phyloP scores from a whole-genome alignment of 2,797 vertebrate genomes.

The Sebastes vulpes region DNA sequence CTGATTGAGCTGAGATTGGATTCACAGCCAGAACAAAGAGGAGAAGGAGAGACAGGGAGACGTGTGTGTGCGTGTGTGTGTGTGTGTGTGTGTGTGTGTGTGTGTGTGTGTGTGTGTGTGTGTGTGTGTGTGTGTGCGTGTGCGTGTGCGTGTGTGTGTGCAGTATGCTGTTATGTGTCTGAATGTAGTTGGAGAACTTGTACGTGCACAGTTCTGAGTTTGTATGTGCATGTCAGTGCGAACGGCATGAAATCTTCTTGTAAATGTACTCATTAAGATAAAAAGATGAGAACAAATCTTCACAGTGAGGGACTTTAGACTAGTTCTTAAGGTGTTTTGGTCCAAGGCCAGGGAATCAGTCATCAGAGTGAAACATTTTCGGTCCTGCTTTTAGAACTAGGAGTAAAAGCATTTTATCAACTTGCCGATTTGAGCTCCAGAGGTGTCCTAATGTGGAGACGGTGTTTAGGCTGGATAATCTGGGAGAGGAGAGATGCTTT shows the following conservation, averaged over 20 bases:
- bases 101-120: background rate
- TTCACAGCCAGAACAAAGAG: conserved; percentile 66
- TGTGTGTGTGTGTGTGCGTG: background rate
- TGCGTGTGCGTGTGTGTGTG: background rate
- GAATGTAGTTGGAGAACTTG: background rate
- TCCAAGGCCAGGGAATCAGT: background rate
- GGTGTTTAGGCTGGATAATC: background rate
- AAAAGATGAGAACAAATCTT: background rate
- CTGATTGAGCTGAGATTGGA: conserved; percentile 71
- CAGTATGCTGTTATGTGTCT: background rate
- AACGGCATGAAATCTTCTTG: background rate
- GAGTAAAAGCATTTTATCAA: background rate
- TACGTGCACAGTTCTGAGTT: background rate
- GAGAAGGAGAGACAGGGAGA: conserved; percentile 7
- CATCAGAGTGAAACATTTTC: background rate
- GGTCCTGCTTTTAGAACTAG: background rate
- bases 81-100: background rate
- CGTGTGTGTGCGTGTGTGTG: background rate
- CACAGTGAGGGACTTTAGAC: background rate
- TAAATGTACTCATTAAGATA: background rate
- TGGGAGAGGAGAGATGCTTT: background rate
- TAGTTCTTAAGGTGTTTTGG: background rate
- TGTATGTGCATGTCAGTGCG: background rate
- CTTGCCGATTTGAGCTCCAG: background rate
- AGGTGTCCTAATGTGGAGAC: background rate